A percentile compares a stretch with the other conserved stretches of the same genome.
phyloP scores from a whole-genome alignment of 2,797 vertebrate genomes.

The Notolabrus celidotus region DNA sequence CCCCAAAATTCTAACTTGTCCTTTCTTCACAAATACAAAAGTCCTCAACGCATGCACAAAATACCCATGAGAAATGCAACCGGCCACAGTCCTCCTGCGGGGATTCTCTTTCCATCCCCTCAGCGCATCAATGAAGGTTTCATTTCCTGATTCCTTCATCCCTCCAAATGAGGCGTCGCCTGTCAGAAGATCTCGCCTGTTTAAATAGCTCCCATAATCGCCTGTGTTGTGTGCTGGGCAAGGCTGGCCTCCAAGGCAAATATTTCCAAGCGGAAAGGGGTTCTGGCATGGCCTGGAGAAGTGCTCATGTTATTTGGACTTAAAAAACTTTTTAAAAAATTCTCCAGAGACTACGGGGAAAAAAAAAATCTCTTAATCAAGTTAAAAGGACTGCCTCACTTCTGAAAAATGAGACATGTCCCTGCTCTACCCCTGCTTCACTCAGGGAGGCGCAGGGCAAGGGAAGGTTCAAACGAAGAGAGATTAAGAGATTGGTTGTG shows the following conservation, averaged over 20 bases:
- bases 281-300: constrained; percentile 80
- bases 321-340: constrained; percentile 75
- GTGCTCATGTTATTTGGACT: constrained; percentile 84
- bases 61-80: constrained; percentile 64
- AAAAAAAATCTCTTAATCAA: constrained; percentile 79
- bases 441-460: constrained; percentile 56
- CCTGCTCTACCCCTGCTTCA: constrained; percentile 58
- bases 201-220: constrained; percentile 84
- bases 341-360: constrained; percentile 75
- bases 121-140: constrained; percentile 82
- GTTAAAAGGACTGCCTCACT: constrained; percentile 78
- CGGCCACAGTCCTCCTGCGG: constrained; percentile 41
- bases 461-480: constrained; percentile 74
- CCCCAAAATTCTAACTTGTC: constrained; percentile 24
- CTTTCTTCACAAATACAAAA: constrained; percentile 36
- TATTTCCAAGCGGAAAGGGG: constrained; percentile 87
- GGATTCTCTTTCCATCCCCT: constrained; percentile 77
- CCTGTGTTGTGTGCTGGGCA: constrained; percentile 84
- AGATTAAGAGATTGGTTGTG: constrained; percentile 85
- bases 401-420: constrained; percentile 78
- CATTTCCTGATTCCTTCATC: constrained; percentile 84
- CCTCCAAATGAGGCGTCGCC: constrained; percentile 81
- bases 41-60: constrained; percentile 45
- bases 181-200: constrained; percentile 81
- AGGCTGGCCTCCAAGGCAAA: constrained; percentile 85